Evolutionary conservation across 2,113 vertebrate species (phyloP).

Genomic region (Butorides virescens): DNA sequence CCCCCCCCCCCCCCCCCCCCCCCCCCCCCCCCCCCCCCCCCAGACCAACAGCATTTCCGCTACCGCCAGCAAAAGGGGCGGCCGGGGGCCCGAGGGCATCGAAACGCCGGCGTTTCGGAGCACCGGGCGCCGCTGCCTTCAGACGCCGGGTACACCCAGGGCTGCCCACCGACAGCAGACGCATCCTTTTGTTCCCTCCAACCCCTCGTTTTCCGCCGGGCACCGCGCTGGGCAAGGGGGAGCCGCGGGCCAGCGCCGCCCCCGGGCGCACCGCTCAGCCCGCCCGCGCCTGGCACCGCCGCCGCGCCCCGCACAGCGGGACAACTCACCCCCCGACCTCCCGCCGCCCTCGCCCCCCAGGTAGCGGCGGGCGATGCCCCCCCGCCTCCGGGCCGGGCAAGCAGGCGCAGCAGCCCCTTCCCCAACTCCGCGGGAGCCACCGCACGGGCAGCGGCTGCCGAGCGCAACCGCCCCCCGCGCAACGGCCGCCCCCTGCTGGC

Average conservation of each 20-base stretch:
- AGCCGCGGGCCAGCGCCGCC: neutral
- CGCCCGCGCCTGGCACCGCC: constrained; percentile 26
- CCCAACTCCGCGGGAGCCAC: neutral
- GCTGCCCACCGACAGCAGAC: neutral
- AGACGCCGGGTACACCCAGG: neutral
- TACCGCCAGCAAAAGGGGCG: neutral
- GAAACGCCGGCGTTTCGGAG: neutral
- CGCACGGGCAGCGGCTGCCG: neutral
- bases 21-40: too few relatives aligned
- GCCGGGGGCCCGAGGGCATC: neutral
- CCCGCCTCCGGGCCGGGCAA: neutral
- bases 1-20: too few relatives aligned
- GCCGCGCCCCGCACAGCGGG: neutral
- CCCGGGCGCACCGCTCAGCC: neutral
- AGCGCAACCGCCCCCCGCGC: neutral
- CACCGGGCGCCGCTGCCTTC: neutral
- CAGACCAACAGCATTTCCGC: neutral
- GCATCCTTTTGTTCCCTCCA: constrained; percentile 32
- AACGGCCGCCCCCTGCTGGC: neutral
- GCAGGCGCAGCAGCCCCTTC: neutral
- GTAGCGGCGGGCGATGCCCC: constrained; percentile 1
- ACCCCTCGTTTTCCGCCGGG: neutral
- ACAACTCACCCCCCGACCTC: neutral
- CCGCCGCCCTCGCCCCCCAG: neutral
- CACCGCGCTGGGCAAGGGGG: neutral